Evolutionary conservation across 2,113 vertebrate genomes (phyloP).

Genomic region (Nanorana parkeri): DNA sequence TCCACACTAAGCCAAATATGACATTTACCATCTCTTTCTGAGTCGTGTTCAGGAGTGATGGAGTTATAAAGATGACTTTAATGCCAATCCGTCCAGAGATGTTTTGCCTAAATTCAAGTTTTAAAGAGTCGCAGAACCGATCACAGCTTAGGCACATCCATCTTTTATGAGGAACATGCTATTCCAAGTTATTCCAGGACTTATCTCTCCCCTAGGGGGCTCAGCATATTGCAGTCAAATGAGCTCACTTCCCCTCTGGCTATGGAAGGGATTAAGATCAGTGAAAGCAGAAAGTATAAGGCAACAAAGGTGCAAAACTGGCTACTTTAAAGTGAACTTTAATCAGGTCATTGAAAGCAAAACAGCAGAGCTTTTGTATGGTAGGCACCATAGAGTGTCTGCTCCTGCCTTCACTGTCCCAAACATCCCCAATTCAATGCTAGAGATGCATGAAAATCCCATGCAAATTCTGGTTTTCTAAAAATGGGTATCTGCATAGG

Average conservation of each 20-base stretch:
- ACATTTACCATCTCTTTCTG: not conserved
- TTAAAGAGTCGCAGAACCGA: not conserved
- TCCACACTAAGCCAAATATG: slow-evolving; percentile 10
- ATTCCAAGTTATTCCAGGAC: not conserved
- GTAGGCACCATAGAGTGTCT: too few relatives aligned
- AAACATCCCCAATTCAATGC: too few relatives aligned
- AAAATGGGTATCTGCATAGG: too few relatives aligned
- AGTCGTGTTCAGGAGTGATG: not conserved
- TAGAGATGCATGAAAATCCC: too few relatives aligned
- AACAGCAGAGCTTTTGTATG: too few relatives aligned
- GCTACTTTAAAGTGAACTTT: too few relatives aligned
- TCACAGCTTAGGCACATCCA: not conserved
- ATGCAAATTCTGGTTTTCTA: too few relatives aligned
- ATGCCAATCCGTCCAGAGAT: not conserved
- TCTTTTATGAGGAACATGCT: not conserved
- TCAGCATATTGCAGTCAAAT: not conserved
- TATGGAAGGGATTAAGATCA: not conserved
- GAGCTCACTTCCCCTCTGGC: not conserved
- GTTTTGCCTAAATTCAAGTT: not conserved
- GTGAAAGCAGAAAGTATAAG: not conserved
- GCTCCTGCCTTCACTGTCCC: too few relatives aligned
- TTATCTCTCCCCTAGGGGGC: not conserved
- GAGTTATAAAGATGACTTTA: not conserved
- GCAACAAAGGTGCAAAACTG: too few relatives aligned
- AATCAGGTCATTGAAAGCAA: too few relatives aligned